Evolutionary conservation across 2,113 vertebrate genomes (phyloP).

Genomic region (Carassius auratus): DNA sequence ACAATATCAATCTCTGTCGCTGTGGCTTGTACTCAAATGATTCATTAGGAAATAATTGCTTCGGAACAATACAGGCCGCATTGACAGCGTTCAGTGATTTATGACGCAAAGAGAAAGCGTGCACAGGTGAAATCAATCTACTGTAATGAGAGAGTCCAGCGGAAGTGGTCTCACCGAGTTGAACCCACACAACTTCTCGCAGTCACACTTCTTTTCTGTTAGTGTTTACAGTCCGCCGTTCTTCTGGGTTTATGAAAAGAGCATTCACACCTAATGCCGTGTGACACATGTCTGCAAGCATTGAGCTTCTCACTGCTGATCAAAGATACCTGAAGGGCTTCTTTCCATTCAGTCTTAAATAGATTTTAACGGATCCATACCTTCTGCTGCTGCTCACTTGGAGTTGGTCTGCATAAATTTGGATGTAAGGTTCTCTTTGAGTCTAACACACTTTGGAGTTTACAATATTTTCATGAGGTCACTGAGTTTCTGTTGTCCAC

Average conservation of each 20-base stretch:
- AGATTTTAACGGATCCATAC: constrained; percentile 63
- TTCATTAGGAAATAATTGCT: constrained; percentile 40
- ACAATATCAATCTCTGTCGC: constrained; percentile 39
- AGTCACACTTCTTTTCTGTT: constrained; percentile 16
- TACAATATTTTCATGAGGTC: no score
- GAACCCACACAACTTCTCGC: constrained; percentile 11
- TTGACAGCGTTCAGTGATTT: constrained; percentile 23
- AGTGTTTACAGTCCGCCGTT: neutral
- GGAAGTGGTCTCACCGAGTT: constrained; percentile 35
- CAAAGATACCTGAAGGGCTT: constrained; percentile 63
- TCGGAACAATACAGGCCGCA: constrained; percentile 12
- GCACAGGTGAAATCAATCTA: constrained; percentile 46
- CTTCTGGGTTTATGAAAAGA: constrained; percentile 44
- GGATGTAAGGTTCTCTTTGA: neutral
- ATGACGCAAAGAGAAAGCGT: constrained; percentile 9
- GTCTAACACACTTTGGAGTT: neutral
- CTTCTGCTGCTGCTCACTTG: constrained; percentile 24
- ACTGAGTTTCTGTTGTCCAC: no score
- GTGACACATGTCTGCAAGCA: constrained; percentile 58
- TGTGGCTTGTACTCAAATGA: constrained; percentile 19
- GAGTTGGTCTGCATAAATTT: neutral
- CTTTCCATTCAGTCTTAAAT: constrained; percentile 54
- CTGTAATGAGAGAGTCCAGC: constrained; percentile 32
- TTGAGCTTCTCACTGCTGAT: constrained; percentile 55
- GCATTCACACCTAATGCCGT: constrained; percentile 59